Percentiles rank a stretch among this genome's conserved stretches.
These are phyloP conservation scores for Helostoma temminkii DNA, from an alignment of 2,797 vertebrate species.

Conservation along the genomic window DNA sequence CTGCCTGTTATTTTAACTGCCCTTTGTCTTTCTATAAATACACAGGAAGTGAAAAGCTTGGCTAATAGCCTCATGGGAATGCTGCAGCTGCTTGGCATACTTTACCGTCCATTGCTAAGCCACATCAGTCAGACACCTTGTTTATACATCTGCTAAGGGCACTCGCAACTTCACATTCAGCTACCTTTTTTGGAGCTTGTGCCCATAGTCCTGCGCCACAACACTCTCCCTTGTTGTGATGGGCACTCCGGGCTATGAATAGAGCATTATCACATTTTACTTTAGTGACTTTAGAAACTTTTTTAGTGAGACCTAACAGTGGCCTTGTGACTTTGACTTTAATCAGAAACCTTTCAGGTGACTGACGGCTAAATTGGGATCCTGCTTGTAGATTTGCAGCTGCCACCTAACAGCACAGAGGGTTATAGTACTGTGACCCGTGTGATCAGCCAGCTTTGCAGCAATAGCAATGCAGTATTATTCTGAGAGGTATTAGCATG, in stretches of 20 bases:
- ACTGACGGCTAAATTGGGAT: conserved; percentile 75
- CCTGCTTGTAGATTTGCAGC: conserved; percentile 47
- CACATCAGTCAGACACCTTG: conserved; percentile 78
- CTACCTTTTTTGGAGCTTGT: conserved; percentile 60
- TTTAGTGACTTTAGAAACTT: conserved; percentile 44
- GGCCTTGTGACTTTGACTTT: conserved; percentile 68
- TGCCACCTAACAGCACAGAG: conserved; percentile 44
- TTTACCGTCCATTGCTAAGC: conserved; percentile 69
- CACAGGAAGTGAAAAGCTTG: conserved; percentile 76
- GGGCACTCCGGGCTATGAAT: conserved; percentile 66
- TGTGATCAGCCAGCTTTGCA: conserved; percentile 30
- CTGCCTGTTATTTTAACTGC: conserved; percentile 51
- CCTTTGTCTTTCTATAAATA: conserved; percentile 75
- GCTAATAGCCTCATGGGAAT: conserved; percentile 75
- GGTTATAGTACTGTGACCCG: conserved; percentile 45
- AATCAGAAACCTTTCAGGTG: conserved; percentile 64
- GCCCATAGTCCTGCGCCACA: conserved; percentile 25
- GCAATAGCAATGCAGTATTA: conserved; percentile 32
- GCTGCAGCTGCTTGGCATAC: conserved; percentile 65
- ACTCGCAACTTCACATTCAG: conserved; percentile 55
- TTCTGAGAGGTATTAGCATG: conserved; percentile 41
- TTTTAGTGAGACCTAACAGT: conserved; percentile 52
- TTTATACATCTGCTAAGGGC: conserved; percentile 76
- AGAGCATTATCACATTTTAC: conserved; percentile 63
- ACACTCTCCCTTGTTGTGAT: conserved; percentile 34